Base-by-base conservation (phyloP, 2,113 vertebrate genomes). In the Charina bottae region DNA sequence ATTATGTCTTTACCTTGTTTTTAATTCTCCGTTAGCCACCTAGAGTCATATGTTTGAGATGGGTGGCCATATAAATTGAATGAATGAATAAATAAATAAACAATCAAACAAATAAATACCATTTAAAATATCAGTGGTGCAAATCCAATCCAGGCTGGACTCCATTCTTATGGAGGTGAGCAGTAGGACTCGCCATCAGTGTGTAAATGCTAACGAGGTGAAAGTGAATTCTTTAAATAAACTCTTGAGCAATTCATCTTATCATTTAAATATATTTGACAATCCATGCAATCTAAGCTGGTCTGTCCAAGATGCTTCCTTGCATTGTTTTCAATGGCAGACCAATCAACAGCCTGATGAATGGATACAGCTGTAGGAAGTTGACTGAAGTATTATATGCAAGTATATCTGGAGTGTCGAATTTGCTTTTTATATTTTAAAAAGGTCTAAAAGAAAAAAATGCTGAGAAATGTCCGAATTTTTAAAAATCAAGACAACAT, bases 401-500 rank as follows among this genome's bases (percentile, higher is more conserved):
- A 72, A 0, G 0, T 64, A 0, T 84, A 93, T 90, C 87, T 88
- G n/a, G 90, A 17, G 13, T 15, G 9, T 17, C 59, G 23, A 5
- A 83, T 37, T 37, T 64, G 13, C 21, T n/a, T 58, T 87, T 87
- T 58, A 59, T 87, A 53, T 19, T 33, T 59, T 21, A 58, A 58
- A 87, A 87, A 28, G 15, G 92, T 42, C 4, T 62, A 89, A 11
- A 28, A 89, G 87, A 92, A 85, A 0, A 8, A 54, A 91, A 6
- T 86, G 24, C 23, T 21, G 9, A 90, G 92, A 72, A 10, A 10
- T 53, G 90, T 46, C 3, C 49, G 7, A 21, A 78, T 10, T 17
- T 78, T 78, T 42, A 62, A 72, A 87, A 94, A 78, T 88, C 17
- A 46, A 94, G 90, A n/a, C 78, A 5, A 33, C 83, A 92, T 59